Base-by-base conservation (phyloP, 2,113 vertebrate genomes). In the Leptodactylus fuscus region DNA sequence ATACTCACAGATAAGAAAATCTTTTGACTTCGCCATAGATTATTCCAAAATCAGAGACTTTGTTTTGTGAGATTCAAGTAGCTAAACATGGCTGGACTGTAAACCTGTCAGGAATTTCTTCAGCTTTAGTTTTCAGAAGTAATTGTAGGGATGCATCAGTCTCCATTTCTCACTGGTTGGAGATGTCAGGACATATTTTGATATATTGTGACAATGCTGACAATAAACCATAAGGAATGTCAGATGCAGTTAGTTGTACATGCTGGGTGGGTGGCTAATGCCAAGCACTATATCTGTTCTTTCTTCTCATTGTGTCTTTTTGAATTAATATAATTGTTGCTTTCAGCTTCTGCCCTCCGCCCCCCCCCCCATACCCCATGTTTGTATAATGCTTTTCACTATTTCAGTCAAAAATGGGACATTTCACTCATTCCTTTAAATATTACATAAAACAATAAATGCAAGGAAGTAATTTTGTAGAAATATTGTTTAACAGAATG, bases 181-280 rank as follows among this genome's bases (percentile, higher is more conserved):
- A 44, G 53, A 62, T 62, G 77, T 80, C 77, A 60, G 55, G 77
- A 80, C 22, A 60, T 62, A 62, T 62, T 60, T 29, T 80, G 53
- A 80, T 80, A 60, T 80, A 80, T 44, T 80, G 49, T 80, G 77
- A 80, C 77, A 80, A 80, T 44, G 20, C 77, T 62, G 77, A 80
- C 77, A 62, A 80, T 80, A 80, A 80, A 80, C 22, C 77, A 80
- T 80, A 80, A 60, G 77, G 77, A 62, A 79, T 10, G 76, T 79
- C 76, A 36, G 51, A 79, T 41, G 32, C 29, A 24, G 76, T 79
- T 79, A 79, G 76, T 41, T 15, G 51, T 79, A 41, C 76, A 79
- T 10, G 51, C 55, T 3, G 55, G 75, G 76, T 41, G 76, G 51
- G 76, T 15, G 76, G 51, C 36, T 58, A 60, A 79, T 79, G 76